Evolutionary conservation across 2,888 invertebrate species (phyloP), one percentile per base, ranked within the genome.

Genomic region (Drosophila nr. medialis): DNA sequence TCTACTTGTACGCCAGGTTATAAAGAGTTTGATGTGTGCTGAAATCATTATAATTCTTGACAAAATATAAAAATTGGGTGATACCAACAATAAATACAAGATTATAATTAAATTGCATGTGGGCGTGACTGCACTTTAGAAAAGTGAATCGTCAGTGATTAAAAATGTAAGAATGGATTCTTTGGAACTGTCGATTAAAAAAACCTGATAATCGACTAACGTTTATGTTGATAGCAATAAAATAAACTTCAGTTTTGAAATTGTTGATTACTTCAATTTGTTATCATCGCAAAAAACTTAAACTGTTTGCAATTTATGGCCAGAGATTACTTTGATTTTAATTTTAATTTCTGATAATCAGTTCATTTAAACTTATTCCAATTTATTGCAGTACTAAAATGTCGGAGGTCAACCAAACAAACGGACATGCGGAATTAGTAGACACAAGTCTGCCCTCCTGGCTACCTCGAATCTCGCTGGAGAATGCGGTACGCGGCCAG

Each of bases 381-480:
- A 32, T 40, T 27, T 13, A 13, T 29, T 66, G 4, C 58, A 85
- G 88, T 40, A 55, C 40, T 21, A 74, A 48, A 59, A 85, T 90
- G 85, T 69, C 90, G 15, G 79, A 71, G 49, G n/a, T 63, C 13
- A 64, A 29, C 5, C 56, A 71, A 49, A 21, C 79, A 40, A 88
- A 88, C 60, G 85, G 86, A 65, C 54, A 64, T 10, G 55, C 53
- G 6, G 72, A 66, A 61, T 18, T 54, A 13, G 56, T 61, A 15
- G 55, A 63, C 27, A 27, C 36, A 32, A 76, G 82, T 65, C n/a
- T 83, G 10, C 90, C 91, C 0, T 15, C 75, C 10, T 92, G 92
- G 92, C 59, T 92, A 56, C 60, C 82, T 7, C 78, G 71, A 36
- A 75, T 91, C 10, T 79, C 86, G 1, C 64, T 92, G 32, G 72